phyloP scores from a whole-genome alignment of 2,888 invertebrate species.

The Drosophila siamana region DNA sequence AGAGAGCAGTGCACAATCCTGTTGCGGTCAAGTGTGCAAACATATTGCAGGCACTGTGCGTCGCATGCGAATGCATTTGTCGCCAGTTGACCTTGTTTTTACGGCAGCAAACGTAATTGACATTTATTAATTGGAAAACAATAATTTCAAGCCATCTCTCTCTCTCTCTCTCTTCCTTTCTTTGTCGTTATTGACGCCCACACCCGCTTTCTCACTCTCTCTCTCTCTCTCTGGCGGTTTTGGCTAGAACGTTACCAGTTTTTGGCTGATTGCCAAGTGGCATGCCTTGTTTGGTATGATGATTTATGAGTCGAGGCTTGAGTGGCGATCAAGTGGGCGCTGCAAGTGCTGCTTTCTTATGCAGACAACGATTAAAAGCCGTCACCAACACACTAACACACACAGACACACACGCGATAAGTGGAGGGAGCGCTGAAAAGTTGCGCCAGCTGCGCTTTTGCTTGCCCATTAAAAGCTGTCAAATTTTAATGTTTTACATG shows the following conservation, averaged over 20 bases:
- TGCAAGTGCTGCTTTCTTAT: constrained; percentile 56
- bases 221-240: constrained; percentile 48
- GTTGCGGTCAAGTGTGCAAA: constrained; percentile 70
- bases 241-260: neutral
- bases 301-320: constrained; percentile 46
- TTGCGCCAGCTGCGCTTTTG: constrained; percentile 51
- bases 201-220: neutral
- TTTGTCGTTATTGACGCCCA: neutral
- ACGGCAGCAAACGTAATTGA: constrained; percentile 66
- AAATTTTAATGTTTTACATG: constrained; percentile 80
- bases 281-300: constrained; percentile 41
- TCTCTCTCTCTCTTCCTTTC: constrained; percentile 9
- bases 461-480: constrained; percentile 74
- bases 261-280: constrained; percentile 34
- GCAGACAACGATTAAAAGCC: constrained; percentile 71
- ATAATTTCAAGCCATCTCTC: constrained; percentile 58
- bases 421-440: constrained; percentile 44
- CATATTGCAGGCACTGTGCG: constrained; percentile 59
- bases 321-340: constrained; percentile 35
- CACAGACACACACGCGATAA: constrained; percentile 1
- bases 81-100: constrained; percentile 58
- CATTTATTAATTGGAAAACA: constrained; percentile 82
- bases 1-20: constrained; percentile 33
- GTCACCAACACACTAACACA: constrained; percentile 42
- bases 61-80: constrained; percentile 14